Evolutionary conservation across 1,140 invertebrate species (phyloP), one percentile per base, ranked within the genome.

Genomic region (Polypedilum pembai): DNA sequence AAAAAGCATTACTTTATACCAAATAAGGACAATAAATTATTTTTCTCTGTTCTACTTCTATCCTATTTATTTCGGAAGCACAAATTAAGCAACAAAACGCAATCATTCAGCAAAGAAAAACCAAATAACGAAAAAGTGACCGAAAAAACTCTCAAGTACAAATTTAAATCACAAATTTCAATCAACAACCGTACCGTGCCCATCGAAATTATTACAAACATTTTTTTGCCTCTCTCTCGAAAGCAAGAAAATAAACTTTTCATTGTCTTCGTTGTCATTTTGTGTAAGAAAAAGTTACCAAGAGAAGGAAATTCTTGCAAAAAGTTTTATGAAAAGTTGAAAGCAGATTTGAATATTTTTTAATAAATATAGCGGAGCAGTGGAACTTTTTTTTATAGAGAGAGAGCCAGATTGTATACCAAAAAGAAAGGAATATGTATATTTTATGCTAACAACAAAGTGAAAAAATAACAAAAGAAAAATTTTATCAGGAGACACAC

Each of bases 111-210:
- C 45, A 56, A 56, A 56, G 15, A 15, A 56, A 56, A 56, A 33
- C 24, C 24, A 33, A 33, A 15, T 12, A 45, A 45, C 8, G 41
- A 45, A 15, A 45, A 45, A 56, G 45, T 56, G 45, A 56, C 45
- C 45, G 45, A 56, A 12, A 45, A 8, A 56, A 33, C 12, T 33
- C 24, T n/a, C 12, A 56, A 56, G 45, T 56, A 56, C 45, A 56
- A 56, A 56, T 56, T 56, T 56, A 56, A 56, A 56, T 56, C 45
- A 56, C 45, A 56, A 56, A 56, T 56, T 56, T 56, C 45, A 56
- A 56, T 56, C 45, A 56, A 56, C 45, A 56, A 56, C 45, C 45
- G 45, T 56, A 56, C 45, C 45, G 45, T 56, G 45, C 45, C 45
- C 45, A 56, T 56, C 45, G 45, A 56, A 15, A 56, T 15, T 56